Conservation (phyloP, 2,113 vertebrate genomes). For the Riparia riparia region DNA sequence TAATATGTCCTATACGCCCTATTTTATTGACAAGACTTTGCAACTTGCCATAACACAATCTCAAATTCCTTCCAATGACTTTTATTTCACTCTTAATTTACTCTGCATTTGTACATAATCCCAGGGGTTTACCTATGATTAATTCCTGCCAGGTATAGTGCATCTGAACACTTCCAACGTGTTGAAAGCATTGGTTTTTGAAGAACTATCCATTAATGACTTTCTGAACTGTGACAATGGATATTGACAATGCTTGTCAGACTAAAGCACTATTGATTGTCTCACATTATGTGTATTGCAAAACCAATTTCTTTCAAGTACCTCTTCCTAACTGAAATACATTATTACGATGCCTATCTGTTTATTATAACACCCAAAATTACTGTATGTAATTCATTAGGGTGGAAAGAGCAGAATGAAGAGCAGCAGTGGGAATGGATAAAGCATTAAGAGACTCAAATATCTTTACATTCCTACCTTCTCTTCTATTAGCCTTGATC, state of each 20-base stretch:
- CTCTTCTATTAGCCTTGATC: background rate
- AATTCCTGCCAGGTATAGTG: constrained; percentile 76
- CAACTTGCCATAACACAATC: background rate
- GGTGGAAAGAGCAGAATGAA: constrained; percentile 48
- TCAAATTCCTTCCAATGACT: constrained; percentile 15
- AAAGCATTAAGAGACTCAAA: constrained; percentile 13
- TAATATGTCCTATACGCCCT: background rate
- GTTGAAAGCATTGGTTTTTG: constrained; percentile 78
- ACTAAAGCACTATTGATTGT: constrained; percentile 88
- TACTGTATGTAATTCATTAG: constrained; percentile 54
- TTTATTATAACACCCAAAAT: constrained; percentile 76
- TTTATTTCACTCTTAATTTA: constrained; percentile 60
- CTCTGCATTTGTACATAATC: constrained; percentile 55
- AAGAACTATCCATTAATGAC: constrained; percentile 85
- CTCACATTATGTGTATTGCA: constrained; percentile 88
- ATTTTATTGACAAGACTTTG: background rate
- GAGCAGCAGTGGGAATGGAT: background rate
- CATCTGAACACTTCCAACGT: constrained; percentile 69
- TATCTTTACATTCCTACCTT: background rate
- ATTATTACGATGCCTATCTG: constrained; percentile 77
- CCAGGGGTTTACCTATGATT: constrained; percentile 77
- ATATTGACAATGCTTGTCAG: constrained; percentile 86
- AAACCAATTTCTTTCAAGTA: constrained; percentile 89
- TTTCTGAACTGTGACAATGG: constrained; percentile 86
- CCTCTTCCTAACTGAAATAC: constrained; percentile 84